phyloP scores from a whole-genome alignment of 2,888 invertebrate genomes.

The Corbicula japonica region DNA sequence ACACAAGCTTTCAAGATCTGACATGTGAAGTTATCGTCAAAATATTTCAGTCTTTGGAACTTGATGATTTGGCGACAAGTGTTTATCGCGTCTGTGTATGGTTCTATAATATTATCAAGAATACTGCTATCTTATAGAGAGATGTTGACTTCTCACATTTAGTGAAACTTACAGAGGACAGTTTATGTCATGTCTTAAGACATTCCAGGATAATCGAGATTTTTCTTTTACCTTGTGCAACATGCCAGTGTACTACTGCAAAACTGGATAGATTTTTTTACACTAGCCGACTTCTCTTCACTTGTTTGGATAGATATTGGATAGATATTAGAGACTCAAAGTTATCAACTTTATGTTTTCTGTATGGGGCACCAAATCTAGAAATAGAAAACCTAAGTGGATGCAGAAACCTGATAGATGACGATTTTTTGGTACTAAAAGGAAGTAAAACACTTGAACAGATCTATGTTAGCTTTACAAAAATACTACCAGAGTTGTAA shows the following conservation, averaged over 20 bases:
- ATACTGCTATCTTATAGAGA: too few relatives aligned
- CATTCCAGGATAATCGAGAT: too few relatives aligned
- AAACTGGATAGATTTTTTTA: neutral
- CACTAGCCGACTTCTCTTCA: neutral
- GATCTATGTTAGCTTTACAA: neutral
- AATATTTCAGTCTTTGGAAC: too few relatives aligned
- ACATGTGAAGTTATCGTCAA: too few relatives aligned
- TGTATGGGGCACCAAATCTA: neutral
- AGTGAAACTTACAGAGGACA: too few relatives aligned
- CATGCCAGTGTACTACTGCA: neutral
- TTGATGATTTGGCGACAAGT: too few relatives aligned
- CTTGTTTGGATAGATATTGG: neutral
- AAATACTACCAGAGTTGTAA: too few relatives aligned
- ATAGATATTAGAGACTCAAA: neutral
- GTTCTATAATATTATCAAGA: too few relatives aligned
- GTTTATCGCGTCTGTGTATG: too few relatives aligned
- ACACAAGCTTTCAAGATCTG: too few relatives aligned
- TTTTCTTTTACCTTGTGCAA: neutral
- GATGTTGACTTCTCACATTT: too few relatives aligned
- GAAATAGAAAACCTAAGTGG: neutral
- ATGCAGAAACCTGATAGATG: neutral
- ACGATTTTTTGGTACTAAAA: neutral
- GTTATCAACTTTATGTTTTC: neutral
- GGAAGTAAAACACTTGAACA: neutral
- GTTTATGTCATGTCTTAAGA: too few relatives aligned